Evolutionary conservation across 2,113 vertebrate genomes (phyloP).

Genomic region (Seriola quinqueradiata): DNA sequence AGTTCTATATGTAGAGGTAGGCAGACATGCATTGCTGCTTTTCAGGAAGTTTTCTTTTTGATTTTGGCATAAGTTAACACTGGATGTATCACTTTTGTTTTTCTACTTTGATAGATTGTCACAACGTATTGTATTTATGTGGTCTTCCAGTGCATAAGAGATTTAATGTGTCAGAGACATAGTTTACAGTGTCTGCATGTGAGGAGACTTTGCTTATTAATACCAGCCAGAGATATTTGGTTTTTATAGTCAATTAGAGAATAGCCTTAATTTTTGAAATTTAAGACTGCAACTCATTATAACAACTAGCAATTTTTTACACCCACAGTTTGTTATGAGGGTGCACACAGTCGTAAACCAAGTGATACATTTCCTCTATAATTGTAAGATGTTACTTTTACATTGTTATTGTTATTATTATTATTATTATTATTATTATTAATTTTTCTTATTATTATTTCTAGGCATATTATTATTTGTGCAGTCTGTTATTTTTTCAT

Average conservation of each 20-base stretch:
- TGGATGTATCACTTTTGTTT: neutral
- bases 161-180: neutral
- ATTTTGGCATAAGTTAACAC: too few relatives aligned
- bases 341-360: neutral
- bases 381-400: neutral
- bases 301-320: neutral
- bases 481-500: neutral
- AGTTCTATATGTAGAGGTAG: too few relatives aligned
- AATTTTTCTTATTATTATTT: neutral
- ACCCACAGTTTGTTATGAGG: neutral
- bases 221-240: neutral
- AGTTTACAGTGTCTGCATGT: too few relatives aligned
- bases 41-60: neutral
- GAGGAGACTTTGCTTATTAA: neutral
- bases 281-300: neutral
- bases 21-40: neutral
- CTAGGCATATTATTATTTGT: neutral
- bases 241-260: neutral
- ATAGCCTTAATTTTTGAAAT: neutral
- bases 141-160: too few relatives aligned
- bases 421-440: too few relatives aligned
- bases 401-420: neutral
- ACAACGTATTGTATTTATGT: rapidly evolving
- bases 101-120: neutral
- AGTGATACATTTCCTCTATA: neutral